phyloP scores from a whole-genome alignment of 2,888 invertebrate species.

The Pollenia angustigena region DNA sequence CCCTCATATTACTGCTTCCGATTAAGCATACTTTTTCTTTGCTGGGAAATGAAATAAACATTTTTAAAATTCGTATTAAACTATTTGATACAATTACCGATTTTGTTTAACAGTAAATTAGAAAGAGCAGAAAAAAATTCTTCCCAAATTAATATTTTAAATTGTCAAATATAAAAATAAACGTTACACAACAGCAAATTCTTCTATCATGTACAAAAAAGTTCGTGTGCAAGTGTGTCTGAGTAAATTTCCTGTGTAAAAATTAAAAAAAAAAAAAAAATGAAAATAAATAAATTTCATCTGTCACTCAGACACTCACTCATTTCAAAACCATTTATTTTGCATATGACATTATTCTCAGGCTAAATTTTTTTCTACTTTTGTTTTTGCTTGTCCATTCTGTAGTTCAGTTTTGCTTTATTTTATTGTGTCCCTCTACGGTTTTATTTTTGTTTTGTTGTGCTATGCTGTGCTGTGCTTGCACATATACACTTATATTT shows the following conservation, averaged over 20 bases:
- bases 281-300: conserved; percentile 75
- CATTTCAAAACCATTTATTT: conserved; percentile 80
- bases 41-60: too few species aligned
- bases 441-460: conserved; percentile 46
- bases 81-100: too few species aligned
- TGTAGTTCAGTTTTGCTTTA: conserved; percentile 37
- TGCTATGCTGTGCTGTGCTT: conserved; percentile 44
- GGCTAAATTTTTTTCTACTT: conserved; percentile 44
- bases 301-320: conserved; percentile 77
- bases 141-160: conserved; percentile 8
- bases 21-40: too few species aligned
- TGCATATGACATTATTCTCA: conserved; percentile 77
- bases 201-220: conserved; percentile 17
- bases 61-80: too few species aligned
- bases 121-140: too few species aligned
- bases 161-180: conserved; percentile 51
- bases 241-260: conserved; percentile 40
- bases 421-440: conserved; percentile 19
- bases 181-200: conserved; percentile 6
- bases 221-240: conserved; percentile 1
- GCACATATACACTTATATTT: conserved; percentile 1
- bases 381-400: conserved; percentile 16
- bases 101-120: too few species aligned
- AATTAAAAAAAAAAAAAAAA: conserved; percentile 10
- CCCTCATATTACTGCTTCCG: too few species aligned